phyloP scores from a whole-genome alignment of 2,113 vertebrate species.

The Dunckerocampus dactyliophorus region DNA sequence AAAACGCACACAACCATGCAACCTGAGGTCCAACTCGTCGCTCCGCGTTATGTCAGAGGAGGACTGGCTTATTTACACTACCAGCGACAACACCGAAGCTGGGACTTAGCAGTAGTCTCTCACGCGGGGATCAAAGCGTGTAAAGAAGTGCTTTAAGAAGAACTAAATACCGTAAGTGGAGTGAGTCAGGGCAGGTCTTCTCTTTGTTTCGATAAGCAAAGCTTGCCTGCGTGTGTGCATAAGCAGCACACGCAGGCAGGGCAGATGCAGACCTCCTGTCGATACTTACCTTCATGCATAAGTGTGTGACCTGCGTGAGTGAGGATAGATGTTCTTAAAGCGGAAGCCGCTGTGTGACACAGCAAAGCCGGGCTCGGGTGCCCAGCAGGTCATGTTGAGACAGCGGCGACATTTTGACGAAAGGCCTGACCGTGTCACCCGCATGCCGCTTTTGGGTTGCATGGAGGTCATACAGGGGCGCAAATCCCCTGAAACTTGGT shows the following conservation, averaged over 20 bases:
- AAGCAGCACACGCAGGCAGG: too few relatives aligned
- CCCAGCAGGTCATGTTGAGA: slow-evolving; percentile 47
- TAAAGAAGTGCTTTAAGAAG: too few relatives aligned
- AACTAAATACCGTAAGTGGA: too few relatives aligned
- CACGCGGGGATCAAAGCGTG: too few relatives aligned
- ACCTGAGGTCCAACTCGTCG: slow-evolving; percentile 34
- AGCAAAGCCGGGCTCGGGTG: slow-evolving; percentile 40
- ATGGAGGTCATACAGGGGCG: neutral
- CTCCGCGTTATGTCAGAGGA: slow-evolving; percentile 12
- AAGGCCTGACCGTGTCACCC: slow-evolving; percentile 27
- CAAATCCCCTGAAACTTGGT: neutral
- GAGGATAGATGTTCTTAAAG: slow-evolving; percentile 42
- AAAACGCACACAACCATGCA: too few relatives aligned
- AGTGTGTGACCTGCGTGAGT: neutral
- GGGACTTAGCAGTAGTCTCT: too few relatives aligned
- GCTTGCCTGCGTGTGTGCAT: neutral
- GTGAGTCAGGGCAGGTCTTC: slow-evolving; percentile 32
- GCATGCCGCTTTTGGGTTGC: slow-evolving; percentile 10
- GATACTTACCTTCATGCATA: neutral
- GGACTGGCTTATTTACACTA: slow-evolving; percentile 30
- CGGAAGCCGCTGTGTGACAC: slow-evolving; percentile 29
- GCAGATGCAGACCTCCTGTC: neutral
- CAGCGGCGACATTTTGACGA: slow-evolving; percentile 30
- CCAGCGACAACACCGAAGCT: too few relatives aligned
- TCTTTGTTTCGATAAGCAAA: slow-evolving; percentile 30